Conservation (phyloP, 2,797 vertebrate species). For the Amblyopsis hoosieri region DNA sequence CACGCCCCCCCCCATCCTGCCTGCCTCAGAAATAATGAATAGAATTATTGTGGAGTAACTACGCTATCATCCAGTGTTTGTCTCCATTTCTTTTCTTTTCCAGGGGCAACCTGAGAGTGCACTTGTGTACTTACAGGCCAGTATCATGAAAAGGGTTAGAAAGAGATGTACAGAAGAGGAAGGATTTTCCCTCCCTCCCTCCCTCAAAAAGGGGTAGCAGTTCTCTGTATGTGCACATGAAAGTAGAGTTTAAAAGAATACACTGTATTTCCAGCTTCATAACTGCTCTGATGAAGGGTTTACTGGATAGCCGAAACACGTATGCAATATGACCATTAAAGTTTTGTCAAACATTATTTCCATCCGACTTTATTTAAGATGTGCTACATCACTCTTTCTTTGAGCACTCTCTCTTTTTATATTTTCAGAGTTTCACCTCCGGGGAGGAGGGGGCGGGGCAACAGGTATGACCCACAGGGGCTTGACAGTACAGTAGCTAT, state of each 20-base stretch:
- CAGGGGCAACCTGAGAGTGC: not conserved
- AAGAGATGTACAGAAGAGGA: constrained; percentile 16
- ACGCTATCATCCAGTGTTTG: constrained; percentile 73
- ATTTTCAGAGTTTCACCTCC: too few relatives aligned
- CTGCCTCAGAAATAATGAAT: constrained; percentile 74
- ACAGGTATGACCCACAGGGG: constrained; percentile 86
- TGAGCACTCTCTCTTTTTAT: too few relatives aligned
- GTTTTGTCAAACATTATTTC: too few relatives aligned
- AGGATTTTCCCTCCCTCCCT: not conserved
- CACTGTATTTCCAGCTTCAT: too few relatives aligned
- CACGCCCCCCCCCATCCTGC: constrained; percentile 49
- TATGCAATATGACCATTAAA: too few relatives aligned
- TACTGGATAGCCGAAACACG: too few relatives aligned
- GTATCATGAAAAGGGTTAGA: constrained; percentile 56
- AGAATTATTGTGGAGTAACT: constrained; percentile 78
- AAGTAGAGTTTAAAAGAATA: too few relatives aligned
- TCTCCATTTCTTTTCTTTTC: constrained; percentile 70
- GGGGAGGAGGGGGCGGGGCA: constrained; percentile 11
- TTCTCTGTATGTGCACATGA: constrained; percentile 34
- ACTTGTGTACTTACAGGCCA: constrained; percentile 61
- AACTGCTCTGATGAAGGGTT: too few relatives aligned
- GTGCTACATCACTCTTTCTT: too few relatives aligned
- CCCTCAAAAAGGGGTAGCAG: constrained; percentile 38
- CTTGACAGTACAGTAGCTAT: constrained; percentile 93
- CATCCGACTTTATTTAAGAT: too few relatives aligned